Percentiles rank a stretch among this genome's conserved stretches.
Evolutionary conservation across 2,113 vertebrate genomes (phyloP).

Genomic region (Cranoglanis bouderius): DNA sequence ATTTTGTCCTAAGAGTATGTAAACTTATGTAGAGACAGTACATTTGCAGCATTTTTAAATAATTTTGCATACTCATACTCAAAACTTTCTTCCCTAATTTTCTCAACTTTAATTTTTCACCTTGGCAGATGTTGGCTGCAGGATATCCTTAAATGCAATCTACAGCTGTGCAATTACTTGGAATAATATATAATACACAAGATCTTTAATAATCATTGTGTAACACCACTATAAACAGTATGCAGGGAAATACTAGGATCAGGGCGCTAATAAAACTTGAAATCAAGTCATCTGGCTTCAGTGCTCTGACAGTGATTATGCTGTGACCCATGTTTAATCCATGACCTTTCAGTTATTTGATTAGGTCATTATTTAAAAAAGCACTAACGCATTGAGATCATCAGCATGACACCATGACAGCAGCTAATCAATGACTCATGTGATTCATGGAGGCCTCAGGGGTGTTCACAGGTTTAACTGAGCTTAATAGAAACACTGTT

Average conservation of each 20-base stretch:
- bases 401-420: slow-evolving; percentile 44
- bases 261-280: slow-evolving; percentile 11
- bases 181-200: not conserved
- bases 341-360: slow-evolving; percentile 47
- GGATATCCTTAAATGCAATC: not conserved
- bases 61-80: not conserved
- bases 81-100: not conserved
- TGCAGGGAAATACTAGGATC: not conserved
- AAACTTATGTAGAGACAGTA: not conserved
- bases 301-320: slow-evolving; percentile 14
- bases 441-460: slow-evolving; percentile 43
- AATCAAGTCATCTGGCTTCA: not conserved
- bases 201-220: not conserved
- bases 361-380: slow-evolving; percentile 59
- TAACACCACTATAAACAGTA: not conserved
- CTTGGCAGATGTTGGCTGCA: not conserved
- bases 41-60: not conserved
- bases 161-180: not conserved
- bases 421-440: slow-evolving; percentile 52
- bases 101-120: not conserved
- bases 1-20: not conserved
- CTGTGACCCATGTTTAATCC: slow-evolving; percentile 18
- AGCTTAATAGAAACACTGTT: slow-evolving; percentile 3
- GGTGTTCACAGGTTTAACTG: slow-evolving; percentile 41
- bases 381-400: slow-evolving; percentile 45